Percentiles rank a stretch among this genome's conserved stretches.
Conservation (phyloP, 2,888 invertebrate genomes). For the Gnatocerus cornutus region DNA sequence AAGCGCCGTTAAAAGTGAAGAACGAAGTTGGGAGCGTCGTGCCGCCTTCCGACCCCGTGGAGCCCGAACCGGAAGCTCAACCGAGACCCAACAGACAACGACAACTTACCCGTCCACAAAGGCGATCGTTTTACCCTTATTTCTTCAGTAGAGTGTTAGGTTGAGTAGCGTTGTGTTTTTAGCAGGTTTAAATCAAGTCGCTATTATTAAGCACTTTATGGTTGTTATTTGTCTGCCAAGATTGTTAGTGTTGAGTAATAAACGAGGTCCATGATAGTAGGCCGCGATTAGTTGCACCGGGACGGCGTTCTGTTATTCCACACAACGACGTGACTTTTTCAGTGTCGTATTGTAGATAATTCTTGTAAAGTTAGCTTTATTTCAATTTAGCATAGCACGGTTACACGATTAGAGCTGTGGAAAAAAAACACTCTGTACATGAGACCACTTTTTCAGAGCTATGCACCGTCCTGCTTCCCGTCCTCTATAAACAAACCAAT, state of each 20-base stretch:
- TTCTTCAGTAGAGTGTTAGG: slow-evolving; percentile 74
- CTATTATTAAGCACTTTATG: slow-evolving; percentile 46
- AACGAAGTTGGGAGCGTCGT: slow-evolving; percentile 47
- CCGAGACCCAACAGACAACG: slow-evolving; percentile 72
- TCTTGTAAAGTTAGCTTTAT: not conserved
- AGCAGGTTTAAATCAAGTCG: slow-evolving; percentile 22
- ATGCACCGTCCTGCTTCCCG: slow-evolving; percentile 61
- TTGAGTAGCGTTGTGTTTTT: slow-evolving; percentile 58
- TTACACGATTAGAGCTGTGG: not conserved
- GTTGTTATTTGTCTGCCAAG: slow-evolving; percentile 41
- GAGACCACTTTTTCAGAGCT: slow-evolving; percentile 37
- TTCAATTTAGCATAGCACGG: not conserved
- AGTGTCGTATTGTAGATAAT: not conserved
- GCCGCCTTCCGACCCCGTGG: slow-evolving; percentile 53
- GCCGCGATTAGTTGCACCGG: slow-evolving; percentile 22
- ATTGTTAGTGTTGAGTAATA: slow-evolving; percentile 35
- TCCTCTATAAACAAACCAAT: slow-evolving; percentile 51
- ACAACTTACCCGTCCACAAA: slow-evolving; percentile 71
- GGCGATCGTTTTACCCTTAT: slow-evolving; percentile 74
- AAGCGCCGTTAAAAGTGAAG: slow-evolving; percentile 45
- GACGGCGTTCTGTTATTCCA: slow-evolving; percentile 12
- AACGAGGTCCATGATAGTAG: slow-evolving; percentile 19
- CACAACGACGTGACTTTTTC: slow-evolving; percentile 4
- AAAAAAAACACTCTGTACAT: slow-evolving; percentile 13
- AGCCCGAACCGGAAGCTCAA: slow-evolving; percentile 62